Evolutionary conservation across 2,797 vertebrate species (phyloP).

Genomic region (Serranus cabrilla): DNA sequence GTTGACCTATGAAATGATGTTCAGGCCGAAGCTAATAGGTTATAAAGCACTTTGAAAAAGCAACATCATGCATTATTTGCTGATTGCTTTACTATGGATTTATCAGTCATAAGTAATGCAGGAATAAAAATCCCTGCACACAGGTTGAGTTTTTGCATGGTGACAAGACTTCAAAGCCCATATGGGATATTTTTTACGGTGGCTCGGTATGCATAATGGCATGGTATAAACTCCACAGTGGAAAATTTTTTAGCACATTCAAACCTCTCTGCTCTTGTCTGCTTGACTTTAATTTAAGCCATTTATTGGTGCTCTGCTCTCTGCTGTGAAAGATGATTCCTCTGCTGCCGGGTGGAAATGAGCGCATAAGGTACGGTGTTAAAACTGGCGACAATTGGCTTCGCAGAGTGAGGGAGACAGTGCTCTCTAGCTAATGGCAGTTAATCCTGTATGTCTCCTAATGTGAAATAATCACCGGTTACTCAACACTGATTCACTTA

Average conservation of each 20-base stretch:
- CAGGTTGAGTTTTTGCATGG: not conserved
- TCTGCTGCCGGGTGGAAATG: conserved; percentile 19
- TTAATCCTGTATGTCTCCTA: conserved; percentile 5
- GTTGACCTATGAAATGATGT: conserved; percentile 51
- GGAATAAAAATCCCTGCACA: not conserved
- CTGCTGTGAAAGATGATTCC: conserved; percentile 33
- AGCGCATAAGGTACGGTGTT: not conserved
- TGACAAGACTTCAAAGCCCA: not conserved
- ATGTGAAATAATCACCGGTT: conserved; percentile 36
- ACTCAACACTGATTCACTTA: conserved; percentile 22
- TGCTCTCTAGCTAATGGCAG: conserved; percentile 11
- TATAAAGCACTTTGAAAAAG: conserved; percentile 30
- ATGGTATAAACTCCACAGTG: not conserved
- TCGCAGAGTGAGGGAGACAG: conserved; percentile 22
- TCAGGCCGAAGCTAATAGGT: conserved; percentile 30
- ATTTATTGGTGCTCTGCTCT: conserved; percentile 26
- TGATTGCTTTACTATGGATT: conserved; percentile 46
- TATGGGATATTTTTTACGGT: conserved; percentile 11
- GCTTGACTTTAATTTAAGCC: conserved; percentile 23
- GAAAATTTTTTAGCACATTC: not conserved
- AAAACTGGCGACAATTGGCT: conserved; percentile 31
- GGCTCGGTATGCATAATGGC: conserved; percentile 2
- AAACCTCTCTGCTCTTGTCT: conserved; percentile 14
- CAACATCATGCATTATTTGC: conserved; percentile 37
- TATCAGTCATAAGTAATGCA: conserved; percentile 18